These are phyloP conservation scores for Poecile montanus DNA, from an alignment of 2,797 vertebrate genomes.

Conservation along the genomic window DNA sequence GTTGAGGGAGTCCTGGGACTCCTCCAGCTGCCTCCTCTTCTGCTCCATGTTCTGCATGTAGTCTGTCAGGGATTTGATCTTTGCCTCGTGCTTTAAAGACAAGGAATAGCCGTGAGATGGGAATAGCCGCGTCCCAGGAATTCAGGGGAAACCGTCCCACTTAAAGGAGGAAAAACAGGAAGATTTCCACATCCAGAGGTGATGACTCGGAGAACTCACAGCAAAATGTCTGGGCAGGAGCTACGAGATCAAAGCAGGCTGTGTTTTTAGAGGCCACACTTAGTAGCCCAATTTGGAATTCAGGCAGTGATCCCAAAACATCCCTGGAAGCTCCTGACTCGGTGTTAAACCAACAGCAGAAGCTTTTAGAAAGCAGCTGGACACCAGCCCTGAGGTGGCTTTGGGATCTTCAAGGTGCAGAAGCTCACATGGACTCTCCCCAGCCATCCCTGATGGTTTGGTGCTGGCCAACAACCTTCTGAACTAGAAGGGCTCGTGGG, in stretches of 20 bases:
- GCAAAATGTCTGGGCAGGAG: not conserved
- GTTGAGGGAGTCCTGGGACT: conserved; percentile 88
- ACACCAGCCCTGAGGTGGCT: not conserved
- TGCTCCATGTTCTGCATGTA: conserved; percentile 94
- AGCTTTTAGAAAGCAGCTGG: not conserved
- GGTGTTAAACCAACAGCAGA: not conserved
- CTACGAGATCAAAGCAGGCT: not conserved
- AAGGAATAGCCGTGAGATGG: not conserved
- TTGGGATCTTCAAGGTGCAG: not conserved
- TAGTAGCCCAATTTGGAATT: not conserved
- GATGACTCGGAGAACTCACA: not conserved
- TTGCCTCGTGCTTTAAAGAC: conserved; percentile 85
- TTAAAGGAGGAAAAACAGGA: rapidly evolving
- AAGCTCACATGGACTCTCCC: not conserved
- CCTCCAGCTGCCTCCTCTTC: conserved; percentile 91
- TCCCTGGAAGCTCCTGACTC: not conserved
- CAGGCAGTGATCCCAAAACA: not conserved
- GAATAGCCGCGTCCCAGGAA: not conserved
- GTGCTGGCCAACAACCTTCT: not conserved
- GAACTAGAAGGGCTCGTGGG: not conserved
- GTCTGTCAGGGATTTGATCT: conserved; percentile 88
- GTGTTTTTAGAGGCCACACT: not conserved
- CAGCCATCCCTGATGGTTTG: not conserved
- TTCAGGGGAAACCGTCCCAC: not conserved
- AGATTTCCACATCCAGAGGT: not conserved